Conservation (phyloP, 2,888 invertebrate genomes). For the Cosmopolites sordidus region DNA sequence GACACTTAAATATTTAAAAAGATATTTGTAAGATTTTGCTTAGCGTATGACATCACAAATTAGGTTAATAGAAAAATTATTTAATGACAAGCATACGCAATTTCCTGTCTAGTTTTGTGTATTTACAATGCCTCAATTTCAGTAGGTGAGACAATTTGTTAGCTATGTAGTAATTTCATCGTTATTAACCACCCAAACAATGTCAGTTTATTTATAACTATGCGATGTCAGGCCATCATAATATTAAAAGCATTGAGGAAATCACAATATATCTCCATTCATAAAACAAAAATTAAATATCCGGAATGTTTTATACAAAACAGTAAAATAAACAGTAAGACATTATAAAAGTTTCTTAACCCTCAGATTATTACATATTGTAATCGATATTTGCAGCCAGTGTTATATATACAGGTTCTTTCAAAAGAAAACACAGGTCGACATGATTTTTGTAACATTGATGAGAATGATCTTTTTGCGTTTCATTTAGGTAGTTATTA, state of each 20-base stretch:
- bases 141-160: background rate
- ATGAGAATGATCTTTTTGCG: too few relatives aligned
- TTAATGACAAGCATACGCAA: background rate
- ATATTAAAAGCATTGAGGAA: background rate
- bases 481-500: too few relatives aligned
- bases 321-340: too few relatives aligned
- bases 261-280: background rate
- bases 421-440: too few relatives aligned
- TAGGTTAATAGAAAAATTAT: slow-evolving; percentile 12
- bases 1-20: background rate
- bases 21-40: background rate
- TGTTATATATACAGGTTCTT: too few relatives aligned
- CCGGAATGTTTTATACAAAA: too few relatives aligned
- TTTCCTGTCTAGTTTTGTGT: slow-evolving; percentile 8
- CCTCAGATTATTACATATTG: too few relatives aligned
- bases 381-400: too few relatives aligned
- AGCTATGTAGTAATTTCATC: background rate
- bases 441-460: too few relatives aligned
- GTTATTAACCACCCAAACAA: background rate
- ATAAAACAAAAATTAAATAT: background rate
- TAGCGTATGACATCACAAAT: background rate
- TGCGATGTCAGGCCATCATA: background rate
- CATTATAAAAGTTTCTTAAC: too few relatives aligned
- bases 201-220: background rate
- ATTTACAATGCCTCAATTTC: background rate